Conservation (phyloP, 2,888 invertebrate species). For the Euphydryas editha region DNA sequence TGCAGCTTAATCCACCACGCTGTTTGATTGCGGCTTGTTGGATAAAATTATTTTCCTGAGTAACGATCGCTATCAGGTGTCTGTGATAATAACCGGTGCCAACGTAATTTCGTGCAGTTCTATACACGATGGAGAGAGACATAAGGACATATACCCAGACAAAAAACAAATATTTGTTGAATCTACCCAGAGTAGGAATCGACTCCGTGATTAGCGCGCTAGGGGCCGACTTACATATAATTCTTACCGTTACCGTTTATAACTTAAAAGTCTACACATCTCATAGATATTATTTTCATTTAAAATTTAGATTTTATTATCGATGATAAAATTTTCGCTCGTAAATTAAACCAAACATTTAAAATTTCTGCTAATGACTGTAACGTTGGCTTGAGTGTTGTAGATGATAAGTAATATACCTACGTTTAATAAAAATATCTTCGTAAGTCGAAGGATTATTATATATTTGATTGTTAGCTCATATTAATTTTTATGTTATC, state of each 20-base stretch:
- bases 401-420: conserved; percentile 24
- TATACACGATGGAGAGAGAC: too few species aligned
- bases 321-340: neutral
- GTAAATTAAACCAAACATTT: conserved; percentile 24
- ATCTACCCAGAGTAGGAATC: too few species aligned
- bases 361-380: conserved; percentile 31
- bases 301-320: conserved; percentile 3
- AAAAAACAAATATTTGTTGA: too few species aligned
- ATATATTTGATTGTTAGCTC: neutral
- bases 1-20: too few species aligned
- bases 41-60: too few species aligned
- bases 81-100: too few species aligned
- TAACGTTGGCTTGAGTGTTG: conserved; percentile 30
- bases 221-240: too few species aligned
- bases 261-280: neutral
- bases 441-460: conserved; percentile 7
- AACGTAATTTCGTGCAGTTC: too few species aligned
- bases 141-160: too few species aligned
- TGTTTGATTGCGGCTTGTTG: too few species aligned
- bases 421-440: conserved; percentile 9
- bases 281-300: neutral
- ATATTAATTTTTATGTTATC: neutral
- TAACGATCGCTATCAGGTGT: too few species aligned
- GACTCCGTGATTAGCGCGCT: too few species aligned
- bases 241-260: neutral